These are phyloP conservation scores for Disparrhopalites patrizii DNA, from an alignment of 2,888 invertebrate genomes.

Conservation along the genomic window DNA sequence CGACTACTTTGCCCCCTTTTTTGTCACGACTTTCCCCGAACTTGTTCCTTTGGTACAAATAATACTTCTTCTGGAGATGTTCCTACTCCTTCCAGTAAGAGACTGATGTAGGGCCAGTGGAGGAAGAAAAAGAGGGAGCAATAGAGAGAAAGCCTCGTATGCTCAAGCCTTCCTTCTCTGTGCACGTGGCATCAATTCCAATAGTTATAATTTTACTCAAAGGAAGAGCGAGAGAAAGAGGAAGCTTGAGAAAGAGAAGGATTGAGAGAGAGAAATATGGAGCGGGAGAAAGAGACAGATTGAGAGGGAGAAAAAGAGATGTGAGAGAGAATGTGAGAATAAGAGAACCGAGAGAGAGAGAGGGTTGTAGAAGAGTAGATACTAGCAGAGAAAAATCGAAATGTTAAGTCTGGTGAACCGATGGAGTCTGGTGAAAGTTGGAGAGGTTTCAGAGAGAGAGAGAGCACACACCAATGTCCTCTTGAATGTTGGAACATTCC, in stretches of 20 bases:
- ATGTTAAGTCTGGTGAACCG: not conserved
- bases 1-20: constrained; percentile 5
- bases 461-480: not conserved
- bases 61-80: constrained; percentile 2
- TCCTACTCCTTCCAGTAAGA: constrained; percentile 9
- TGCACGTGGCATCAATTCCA: too few species aligned
- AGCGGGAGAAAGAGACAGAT: not conserved
- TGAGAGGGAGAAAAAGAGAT: constrained; percentile 3
- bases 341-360: not conserved
- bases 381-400: too few species aligned
- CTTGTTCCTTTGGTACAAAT: constrained; percentile 5
- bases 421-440: not conserved
- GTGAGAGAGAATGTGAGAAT: not conserved
- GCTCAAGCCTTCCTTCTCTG: too few species aligned
- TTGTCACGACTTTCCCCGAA: not conserved
- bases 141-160: too few species aligned
- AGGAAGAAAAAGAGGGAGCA: too few species aligned
- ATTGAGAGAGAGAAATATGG: not conserved
- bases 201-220: too few species aligned
- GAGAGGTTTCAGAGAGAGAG: not conserved
- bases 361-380: too few species aligned
- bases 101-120: constrained; percentile 9
- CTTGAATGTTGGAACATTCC: not conserved
- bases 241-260: too few species aligned
- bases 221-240: too few species aligned